Base-by-base conservation (phyloP, 2,797 vertebrate genomes). In the Poeciliopsis infans region DNA sequence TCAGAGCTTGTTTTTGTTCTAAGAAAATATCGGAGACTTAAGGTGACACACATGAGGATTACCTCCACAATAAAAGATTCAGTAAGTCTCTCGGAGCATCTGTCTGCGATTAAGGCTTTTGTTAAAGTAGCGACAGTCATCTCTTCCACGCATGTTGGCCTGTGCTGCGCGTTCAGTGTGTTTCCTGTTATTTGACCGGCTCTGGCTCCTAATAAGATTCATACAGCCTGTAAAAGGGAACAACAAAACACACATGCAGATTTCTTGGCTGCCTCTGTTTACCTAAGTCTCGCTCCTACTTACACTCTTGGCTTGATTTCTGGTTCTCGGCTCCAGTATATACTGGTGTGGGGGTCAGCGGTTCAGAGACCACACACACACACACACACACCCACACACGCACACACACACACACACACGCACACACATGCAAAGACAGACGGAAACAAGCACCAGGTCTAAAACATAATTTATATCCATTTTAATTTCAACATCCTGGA, bases 361-460 rank as follows among this genome's bases (percentile, higher is more conserved):
- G 83, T 88, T 81, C 76, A 85, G 73, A 91, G 91, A 94, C 92
- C 94, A 94, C 93, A 91, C 91, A 94, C 85, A 91, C 82, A 80
- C 86, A 83, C 85, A 83, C 79, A 83, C 75, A 72, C 81, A 73
- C 77, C 53, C 80, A 72, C 59, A 84, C 75, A 39, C 31, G 1
- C 31, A 31, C 31, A 39, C 64, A 74, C 84, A 79, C 81, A 23
- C 28, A 28, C n/a, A 49, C 92, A 94, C 36, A 39, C 36, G 5
- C 36, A 39, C 36, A 39, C 36, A 39, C 36, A 39, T 90, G 79
- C 82, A 88, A 79, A 85, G 76, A 36, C 45, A 69, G 31, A 55
- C 31, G 16, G 49, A 81, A 69, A 43, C 72, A 81, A 78, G 88
- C 82, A 83, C 78, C n/a, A 87, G 49, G 77, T 86, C 70, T 86